Conservation (phyloP, 2,113 vertebrate genomes). For the Syrrhaptes paradoxus region DNA sequence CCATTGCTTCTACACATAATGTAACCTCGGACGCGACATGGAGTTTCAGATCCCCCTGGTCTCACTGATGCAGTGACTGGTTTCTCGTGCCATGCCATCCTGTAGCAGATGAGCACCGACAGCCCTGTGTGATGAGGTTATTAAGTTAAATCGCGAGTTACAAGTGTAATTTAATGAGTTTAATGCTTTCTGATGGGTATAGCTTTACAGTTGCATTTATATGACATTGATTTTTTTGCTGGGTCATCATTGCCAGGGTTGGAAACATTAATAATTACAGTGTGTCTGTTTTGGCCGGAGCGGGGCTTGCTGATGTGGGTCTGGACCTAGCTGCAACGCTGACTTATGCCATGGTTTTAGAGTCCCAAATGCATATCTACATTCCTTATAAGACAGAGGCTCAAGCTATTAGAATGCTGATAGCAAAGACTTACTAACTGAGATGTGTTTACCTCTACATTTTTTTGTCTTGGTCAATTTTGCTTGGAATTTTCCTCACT, state of each 20-base stretch:
- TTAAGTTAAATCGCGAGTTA: not conserved
- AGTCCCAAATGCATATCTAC: not conserved
- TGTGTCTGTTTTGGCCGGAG: accelerated
- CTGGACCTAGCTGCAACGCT: not conserved
- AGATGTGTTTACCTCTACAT: too few relatives aligned
- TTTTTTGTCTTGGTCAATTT: too few relatives aligned
- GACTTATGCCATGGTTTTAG: accelerated
- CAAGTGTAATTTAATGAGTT: not conserved
- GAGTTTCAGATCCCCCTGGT: too few relatives aligned
- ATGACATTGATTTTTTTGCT: not conserved
- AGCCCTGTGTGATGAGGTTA: not conserved
- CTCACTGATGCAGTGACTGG: not conserved
- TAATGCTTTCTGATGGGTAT: not conserved
- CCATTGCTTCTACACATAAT: not conserved
- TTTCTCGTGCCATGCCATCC: accelerated
- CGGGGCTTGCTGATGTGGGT: not conserved
- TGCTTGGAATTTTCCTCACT: too few relatives aligned
- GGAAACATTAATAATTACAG: too few relatives aligned
- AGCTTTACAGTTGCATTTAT: not conserved
- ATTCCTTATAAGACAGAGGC: not conserved
- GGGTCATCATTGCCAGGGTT: not conserved
- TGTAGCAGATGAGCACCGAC: not conserved
- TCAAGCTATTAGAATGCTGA: not conserved
- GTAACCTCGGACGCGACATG: accelerated
- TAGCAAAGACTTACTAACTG: too few relatives aligned